Evolutionary conservation across 2,797 vertebrate genomes (phyloP).

Genomic region (Picus viridis): DNA sequence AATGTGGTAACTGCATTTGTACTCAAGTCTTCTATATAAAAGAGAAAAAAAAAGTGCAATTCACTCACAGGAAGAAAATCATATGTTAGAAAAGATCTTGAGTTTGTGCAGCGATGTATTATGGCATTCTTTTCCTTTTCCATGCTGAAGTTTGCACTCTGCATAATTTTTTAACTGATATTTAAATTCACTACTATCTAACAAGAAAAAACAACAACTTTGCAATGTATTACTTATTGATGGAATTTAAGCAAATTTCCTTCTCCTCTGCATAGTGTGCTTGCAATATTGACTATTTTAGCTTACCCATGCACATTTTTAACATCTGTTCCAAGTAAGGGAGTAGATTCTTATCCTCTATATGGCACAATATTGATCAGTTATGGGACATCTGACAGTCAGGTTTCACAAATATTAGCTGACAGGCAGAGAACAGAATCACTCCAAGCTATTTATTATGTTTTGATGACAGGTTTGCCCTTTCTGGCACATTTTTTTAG

Average conservation of each 20-base stretch:
- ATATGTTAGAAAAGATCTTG: not conserved
- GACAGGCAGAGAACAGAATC: not conserved
- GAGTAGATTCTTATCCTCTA: not conserved
- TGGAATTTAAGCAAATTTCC: not conserved
- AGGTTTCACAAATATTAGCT: not conserved
- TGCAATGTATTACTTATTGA: not conserved
- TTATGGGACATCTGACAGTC: not conserved
- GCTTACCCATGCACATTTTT: not conserved
- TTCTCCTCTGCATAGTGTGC: not conserved
- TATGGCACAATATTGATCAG: not conserved
- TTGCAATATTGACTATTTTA: not conserved
- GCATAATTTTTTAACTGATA: not conserved
- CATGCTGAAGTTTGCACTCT: not conserved
- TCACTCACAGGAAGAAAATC: not conserved
- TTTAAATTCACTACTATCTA: not conserved
- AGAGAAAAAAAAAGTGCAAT: not conserved
- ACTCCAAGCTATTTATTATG: not conserved
- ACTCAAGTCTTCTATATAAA: not conserved
- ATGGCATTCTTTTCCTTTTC: not conserved
- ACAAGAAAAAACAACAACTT: not conserved
- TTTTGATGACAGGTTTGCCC: not conserved
- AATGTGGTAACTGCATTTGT: not conserved
- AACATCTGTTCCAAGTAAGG: not conserved
- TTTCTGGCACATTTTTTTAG: not conserved
- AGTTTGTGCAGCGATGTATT: not conserved